These are phyloP conservation scores for Seriola aureovittata DNA, from an alignment of 2,113 vertebrate genomes.

Conservation along the genomic window DNA sequence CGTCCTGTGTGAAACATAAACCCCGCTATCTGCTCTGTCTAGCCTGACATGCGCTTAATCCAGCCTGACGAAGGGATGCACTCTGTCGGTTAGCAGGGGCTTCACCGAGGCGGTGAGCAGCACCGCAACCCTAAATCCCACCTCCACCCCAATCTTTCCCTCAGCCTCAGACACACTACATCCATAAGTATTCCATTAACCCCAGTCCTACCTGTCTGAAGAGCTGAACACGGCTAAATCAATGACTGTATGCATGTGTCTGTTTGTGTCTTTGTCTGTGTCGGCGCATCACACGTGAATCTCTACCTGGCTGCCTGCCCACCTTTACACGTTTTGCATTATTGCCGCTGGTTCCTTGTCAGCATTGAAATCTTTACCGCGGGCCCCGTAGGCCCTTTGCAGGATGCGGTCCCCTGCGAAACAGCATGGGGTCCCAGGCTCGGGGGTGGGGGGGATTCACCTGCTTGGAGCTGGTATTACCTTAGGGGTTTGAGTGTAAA, in stretches of 20 bases:
- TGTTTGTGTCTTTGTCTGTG: conserved; percentile 51
- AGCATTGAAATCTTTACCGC: conserved; percentile 35
- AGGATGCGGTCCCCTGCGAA: conserved; percentile 39
- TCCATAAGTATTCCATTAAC: conserved; percentile 84
- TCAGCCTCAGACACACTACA: conserved; percentile 61
- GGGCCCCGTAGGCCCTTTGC: conserved; percentile 37
- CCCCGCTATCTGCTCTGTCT: conserved; percentile 60
- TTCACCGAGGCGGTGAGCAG: conserved; percentile 54
- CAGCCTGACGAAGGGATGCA: conserved; percentile 74
- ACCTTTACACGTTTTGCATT: conserved; percentile 41
- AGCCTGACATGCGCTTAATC: conserved; percentile 76
- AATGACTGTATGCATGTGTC: conserved; percentile 48
- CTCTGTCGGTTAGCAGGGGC: conserved; percentile 72
- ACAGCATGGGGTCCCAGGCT: conserved; percentile 36
- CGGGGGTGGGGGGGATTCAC: conserved; percentile 37
- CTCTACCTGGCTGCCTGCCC: not conserved
- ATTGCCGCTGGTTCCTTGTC: conserved; percentile 46
- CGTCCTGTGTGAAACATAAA: conserved; percentile 57
- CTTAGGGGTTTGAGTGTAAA: conserved; percentile 37
- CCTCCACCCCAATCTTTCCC: conserved; percentile 72
- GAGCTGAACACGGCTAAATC: conserved; percentile 68
- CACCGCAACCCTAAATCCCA: conserved; percentile 71
- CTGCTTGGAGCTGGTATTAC: conserved; percentile 32
- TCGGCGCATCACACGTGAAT: conserved; percentile 31
- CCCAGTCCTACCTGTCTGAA: conserved; percentile 69